A percentile compares a stretch with the other conserved stretches of the same genome.
These are phyloP conservation scores for Aculops lycopersici DNA, from an alignment of 1,140 invertebrate species.

Conservation along the genomic window DNA sequence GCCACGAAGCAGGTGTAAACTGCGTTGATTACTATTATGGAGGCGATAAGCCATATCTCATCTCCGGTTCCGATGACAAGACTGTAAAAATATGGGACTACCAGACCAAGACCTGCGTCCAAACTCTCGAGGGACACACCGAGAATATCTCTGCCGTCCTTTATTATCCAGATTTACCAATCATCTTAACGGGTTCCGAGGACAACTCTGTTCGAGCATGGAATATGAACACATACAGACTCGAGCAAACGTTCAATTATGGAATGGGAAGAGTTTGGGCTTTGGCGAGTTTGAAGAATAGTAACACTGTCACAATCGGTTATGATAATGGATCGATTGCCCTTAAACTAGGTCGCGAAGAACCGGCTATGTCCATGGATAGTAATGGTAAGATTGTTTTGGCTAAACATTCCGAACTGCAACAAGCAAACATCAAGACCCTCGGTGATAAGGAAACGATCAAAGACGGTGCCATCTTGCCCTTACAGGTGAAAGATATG, in stretches of 20 bases:
- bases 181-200: constrained; percentile 85
- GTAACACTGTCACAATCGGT: constrained; percentile 81
- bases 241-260: constrained; percentile 89
- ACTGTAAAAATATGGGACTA: constrained; percentile 97
- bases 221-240: constrained; percentile 84
- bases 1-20: constrained; percentile 94
- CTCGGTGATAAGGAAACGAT: constrained; percentile 34
- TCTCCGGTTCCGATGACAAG: constrained; percentile 89
- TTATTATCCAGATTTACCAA: constrained; percentile 90
- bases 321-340: constrained; percentile 96
- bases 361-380: constrained; percentile 97
- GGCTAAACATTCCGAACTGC: constrained; percentile 88
- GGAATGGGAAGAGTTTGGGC: constrained; percentile 93
- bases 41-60: constrained; percentile 98
- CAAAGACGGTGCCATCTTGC: constrained; percentile 65
- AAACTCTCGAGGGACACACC: constrained; percentile 81
- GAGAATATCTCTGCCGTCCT: constrained; percentile 62
- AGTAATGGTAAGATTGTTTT: constrained; percentile 87
- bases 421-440: constrained; percentile 61
- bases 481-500: constrained; percentile 86
- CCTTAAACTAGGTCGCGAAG: constrained; percentile 83
- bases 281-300: constrained; percentile 69
- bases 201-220: constrained; percentile 82
- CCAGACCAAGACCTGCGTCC: constrained; percentile 90
- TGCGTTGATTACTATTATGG: constrained; percentile 97